Conservation (phyloP, 2,888 invertebrate species). For the Aquatica leii region DNA sequence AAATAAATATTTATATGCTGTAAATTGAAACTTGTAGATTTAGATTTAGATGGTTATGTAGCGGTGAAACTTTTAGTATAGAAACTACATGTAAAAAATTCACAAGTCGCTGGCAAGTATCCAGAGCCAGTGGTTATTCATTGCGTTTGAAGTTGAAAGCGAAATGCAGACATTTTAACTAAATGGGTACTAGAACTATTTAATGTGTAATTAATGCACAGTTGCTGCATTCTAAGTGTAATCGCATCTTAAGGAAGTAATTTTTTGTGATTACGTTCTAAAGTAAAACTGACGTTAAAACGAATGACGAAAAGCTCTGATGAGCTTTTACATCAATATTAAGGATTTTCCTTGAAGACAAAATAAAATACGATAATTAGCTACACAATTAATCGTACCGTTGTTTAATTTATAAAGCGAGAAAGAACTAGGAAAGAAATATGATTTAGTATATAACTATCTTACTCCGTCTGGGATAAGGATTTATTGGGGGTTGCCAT, state of each 20-base stretch:
- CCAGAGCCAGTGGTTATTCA: slow-evolving; percentile 14
- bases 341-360: not conserved
- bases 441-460: slow-evolving; percentile 34
- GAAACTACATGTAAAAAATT: too few relatives aligned
- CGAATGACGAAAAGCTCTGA: not conserved
- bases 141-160: not conserved
- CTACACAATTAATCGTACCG: slow-evolving; percentile 28
- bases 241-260: too few relatives aligned
- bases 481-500: slow-evolving; percentile 53
- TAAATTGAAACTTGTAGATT: not conserved
- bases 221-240: too few relatives aligned
- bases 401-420: slow-evolving; percentile 25
- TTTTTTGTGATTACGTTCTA: not conserved
- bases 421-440: slow-evolving; percentile 18
- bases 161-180: slow-evolving; percentile 14
- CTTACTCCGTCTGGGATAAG: slow-evolving; percentile 42
- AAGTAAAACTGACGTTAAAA: too few relatives aligned
- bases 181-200: slow-evolving; percentile 1
- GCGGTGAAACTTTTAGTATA: not conserved
- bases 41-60: not conserved
- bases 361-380: slow-evolving; percentile 30
- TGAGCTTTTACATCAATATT: not conserved
- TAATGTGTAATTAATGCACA: not conserved
- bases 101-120: slow-evolving; percentile 24
- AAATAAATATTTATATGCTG: not conserved